Evolutionary conservation across 37 sponge, comb jelly and placozoan species (phyloP).

Genomic region (Hormiphora californensis): DNA sequence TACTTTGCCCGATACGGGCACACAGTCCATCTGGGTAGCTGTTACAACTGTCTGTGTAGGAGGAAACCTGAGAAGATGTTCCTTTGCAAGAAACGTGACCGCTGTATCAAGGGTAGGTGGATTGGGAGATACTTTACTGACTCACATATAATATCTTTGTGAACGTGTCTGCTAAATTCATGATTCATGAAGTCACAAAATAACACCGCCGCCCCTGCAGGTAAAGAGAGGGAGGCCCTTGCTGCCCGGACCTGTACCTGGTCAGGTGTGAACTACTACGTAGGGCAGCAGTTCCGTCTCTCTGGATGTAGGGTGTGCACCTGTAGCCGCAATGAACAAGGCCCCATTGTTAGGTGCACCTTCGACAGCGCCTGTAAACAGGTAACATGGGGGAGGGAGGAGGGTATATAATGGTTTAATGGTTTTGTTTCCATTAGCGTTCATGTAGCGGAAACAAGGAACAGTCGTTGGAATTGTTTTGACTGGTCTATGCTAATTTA

Average conservation of each 20-base stretch:
- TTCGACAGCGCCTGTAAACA: background rate
- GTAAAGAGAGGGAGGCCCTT: no score
- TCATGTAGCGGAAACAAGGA: no score
- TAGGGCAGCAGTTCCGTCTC: background rate
- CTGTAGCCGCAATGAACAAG: background rate
- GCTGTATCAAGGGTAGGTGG: background rate
- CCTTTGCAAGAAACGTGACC: background rate
- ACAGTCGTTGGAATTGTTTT: no score
- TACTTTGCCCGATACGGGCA: background rate
- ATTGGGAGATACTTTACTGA: no score
- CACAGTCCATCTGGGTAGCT: background rate
- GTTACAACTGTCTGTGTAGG: background rate
- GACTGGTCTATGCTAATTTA: background rate
- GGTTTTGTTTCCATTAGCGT: no score
- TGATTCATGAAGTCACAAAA: no score
- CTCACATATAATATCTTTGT: no score
- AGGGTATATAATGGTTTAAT: no score
- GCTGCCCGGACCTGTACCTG: background rate
- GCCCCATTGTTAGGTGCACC: background rate
- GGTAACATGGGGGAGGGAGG: background rate
- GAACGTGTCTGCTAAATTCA: no score
- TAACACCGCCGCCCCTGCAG: no score
- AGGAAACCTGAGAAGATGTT: slow-evolving; percentile 5
- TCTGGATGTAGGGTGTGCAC: background rate
- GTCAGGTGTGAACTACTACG: background rate